phyloP scores from a whole-genome alignment of 2,797 vertebrate species.

The Oryzias dopingdopingensis region DNA sequence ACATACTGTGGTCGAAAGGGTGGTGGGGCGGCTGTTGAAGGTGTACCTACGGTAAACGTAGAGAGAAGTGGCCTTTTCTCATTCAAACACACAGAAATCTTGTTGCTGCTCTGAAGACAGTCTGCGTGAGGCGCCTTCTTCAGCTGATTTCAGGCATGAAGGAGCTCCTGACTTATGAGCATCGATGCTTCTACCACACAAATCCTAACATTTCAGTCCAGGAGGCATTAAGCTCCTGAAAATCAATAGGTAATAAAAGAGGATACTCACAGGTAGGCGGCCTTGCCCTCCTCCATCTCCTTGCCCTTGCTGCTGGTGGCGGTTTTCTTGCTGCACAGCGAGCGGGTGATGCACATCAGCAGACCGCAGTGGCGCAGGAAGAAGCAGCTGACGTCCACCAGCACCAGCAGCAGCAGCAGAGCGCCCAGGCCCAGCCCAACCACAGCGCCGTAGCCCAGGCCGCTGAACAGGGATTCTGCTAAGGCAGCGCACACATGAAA shows the following conservation, averaged over 20 bases:
- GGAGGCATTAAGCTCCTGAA: neutral
- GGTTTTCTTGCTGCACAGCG: slow-evolving; percentile 93
- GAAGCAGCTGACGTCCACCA: slow-evolving; percentile 96
- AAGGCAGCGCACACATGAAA: slow-evolving; percentile 62
- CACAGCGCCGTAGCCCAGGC: slow-evolving; percentile 91
- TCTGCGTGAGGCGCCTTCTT: no score
- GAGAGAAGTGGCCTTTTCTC: slow-evolving; percentile 56
- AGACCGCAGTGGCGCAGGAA: slow-evolving; percentile 95
- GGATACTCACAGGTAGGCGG: slow-evolving; percentile 94
- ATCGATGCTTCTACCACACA: slow-evolving; percentile 13
- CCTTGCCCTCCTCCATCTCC: slow-evolving; percentile 97
- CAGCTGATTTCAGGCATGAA: slow-evolving; percentile 45
- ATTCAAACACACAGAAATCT: slow-evolving; percentile 12
- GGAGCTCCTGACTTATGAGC: slow-evolving; percentile 47
- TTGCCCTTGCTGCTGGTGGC: slow-evolving; percentile 93
- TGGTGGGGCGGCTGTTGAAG: slow-evolving; percentile 70
- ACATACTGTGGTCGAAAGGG: slow-evolving; percentile 73
- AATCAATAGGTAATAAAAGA: neutral
- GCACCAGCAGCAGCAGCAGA: slow-evolving; percentile 90
- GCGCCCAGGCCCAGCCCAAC: slow-evolving; percentile 91
- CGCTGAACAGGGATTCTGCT: slow-evolving; percentile 97
- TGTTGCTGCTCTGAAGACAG: no score
- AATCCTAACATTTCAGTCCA: slow-evolving; percentile 10
- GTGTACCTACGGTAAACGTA: slow-evolving; percentile 67
- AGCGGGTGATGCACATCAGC: slow-evolving; percentile 95